Base-by-base conservation (phyloP, 2,888 invertebrate genomes). In the Scrobipalpa costella region DNA sequence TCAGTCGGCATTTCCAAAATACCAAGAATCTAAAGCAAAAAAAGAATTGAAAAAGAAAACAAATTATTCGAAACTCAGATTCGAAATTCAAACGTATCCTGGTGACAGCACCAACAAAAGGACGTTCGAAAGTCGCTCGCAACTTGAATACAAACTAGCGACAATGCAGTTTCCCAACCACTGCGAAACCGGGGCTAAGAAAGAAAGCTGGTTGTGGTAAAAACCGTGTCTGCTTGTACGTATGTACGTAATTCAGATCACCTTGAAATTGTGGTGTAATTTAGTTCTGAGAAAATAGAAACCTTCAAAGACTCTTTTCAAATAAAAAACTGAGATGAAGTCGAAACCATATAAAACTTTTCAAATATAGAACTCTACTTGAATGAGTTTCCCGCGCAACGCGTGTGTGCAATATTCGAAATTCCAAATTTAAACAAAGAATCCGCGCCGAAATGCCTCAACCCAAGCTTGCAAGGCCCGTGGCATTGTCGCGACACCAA, bases 131-230 rank as follows among this genome's bases (percentile, higher is more conserved):
- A 91, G 91, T 88, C 75, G 79, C 70, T 65, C 68, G 68, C 78
- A 78, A 72, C 69, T 73, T 83, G 91, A 86, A 91, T 91, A 90
- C 88, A 84, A 90, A 90, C 86, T 68, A 79, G 77, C 80, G 76
- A 85, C 88, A 87, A 88, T 88, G 82, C 84, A 77, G 81, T 88
- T 88, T 88, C 87, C 83, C 85, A 90, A 89, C 83, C 83, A 76
- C 74, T 73, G 76, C 75, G 80, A 77, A 79, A 76, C 77, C 70
- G 15, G 36, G 34, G 9, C 49, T 74, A 73, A 86, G 85, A 88
- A 85, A 86, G 86, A 9, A 21, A 21, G 27, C 15, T 15, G 21
- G 27, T 27, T 52, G 50, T 27, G 13, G 21, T 21, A 21, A 52
- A 52, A 52, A 52, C 21, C 9, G 17, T 1, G 21, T 21, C 50